phyloP scores from a whole-genome alignment of 1,140 invertebrate species.

The Drosophila nikananu region DNA sequence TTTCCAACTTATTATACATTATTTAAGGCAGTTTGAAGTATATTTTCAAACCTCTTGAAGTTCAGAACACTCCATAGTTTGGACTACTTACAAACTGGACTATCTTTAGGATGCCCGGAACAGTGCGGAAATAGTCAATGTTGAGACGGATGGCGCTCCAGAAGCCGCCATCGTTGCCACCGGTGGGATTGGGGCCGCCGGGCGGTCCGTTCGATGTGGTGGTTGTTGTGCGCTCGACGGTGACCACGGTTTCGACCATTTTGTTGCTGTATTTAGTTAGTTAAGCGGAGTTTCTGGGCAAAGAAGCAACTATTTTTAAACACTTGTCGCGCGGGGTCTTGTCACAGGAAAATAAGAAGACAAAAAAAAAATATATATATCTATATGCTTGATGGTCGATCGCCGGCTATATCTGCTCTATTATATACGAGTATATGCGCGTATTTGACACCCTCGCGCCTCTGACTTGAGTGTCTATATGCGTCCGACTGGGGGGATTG shows the following conservation, averaged over 20 bases:
- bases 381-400: slow-evolving; percentile 21
- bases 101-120: slow-evolving; percentile 88
- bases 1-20: not conserved
- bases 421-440: slow-evolving; percentile 36
- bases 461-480: slow-evolving; percentile 17
- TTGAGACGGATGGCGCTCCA: slow-evolving; percentile 86
- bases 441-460: slow-evolving; percentile 58
- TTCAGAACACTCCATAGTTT: not conserved
- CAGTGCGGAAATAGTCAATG: slow-evolving; percentile 88
- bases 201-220: slow-evolving; percentile 86
- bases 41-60: not conserved
- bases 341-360: slow-evolving; percentile 72
- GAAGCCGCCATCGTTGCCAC: slow-evolving; percentile 85
- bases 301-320: slow-evolving; percentile 64
- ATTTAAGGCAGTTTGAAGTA: not conserved
- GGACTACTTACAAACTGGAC: slow-evolving; percentile 87
- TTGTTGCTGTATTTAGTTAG: slow-evolving; percentile 75
- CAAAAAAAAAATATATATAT: slow-evolving; percentile 72
- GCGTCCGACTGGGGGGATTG: slow-evolving; percentile 2
- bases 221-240: slow-evolving; percentile 87
- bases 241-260: slow-evolving; percentile 90
- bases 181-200: slow-evolving; percentile 80
- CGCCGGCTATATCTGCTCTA: slow-evolving; percentile 34
- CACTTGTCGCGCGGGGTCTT: slow-evolving; percentile 58
- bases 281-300: slow-evolving; percentile 26